Conservation (phyloP, 2,888 invertebrate genomes). For the Agonopterix heracliana region DNA sequence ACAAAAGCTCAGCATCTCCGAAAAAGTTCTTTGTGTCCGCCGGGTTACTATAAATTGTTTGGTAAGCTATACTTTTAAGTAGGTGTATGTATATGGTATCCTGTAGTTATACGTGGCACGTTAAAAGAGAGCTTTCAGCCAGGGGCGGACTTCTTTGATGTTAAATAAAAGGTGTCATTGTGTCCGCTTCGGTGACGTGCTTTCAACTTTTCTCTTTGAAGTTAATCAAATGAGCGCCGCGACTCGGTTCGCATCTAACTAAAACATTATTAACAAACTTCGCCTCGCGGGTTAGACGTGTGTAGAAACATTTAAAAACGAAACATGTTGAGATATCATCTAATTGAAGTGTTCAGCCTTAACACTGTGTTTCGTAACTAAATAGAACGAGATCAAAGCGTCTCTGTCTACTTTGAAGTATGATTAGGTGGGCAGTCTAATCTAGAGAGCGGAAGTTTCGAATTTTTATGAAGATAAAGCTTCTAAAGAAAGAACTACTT, state of each 20-base stretch:
- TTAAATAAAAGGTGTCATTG: constrained; percentile 64
- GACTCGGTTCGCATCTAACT: constrained; percentile 48
- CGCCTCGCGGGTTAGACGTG: constrained; percentile 36
- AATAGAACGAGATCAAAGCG: constrained; percentile 59
- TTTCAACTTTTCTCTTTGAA: constrained; percentile 61
- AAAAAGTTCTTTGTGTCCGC: constrained; percentile 29
- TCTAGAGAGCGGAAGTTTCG: constrained; percentile 32
- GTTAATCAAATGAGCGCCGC: constrained; percentile 58
- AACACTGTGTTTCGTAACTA: constrained; percentile 44
- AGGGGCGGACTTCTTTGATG: constrained; percentile 54
- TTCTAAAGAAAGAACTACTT: constrained; percentile 3
- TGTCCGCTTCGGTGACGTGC: constrained; percentile 53
- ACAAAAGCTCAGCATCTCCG: constrained; percentile 26
- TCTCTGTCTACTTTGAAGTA: constrained; percentile 54
- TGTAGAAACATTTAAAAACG: constrained; percentile 34
- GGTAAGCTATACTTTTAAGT: constrained; percentile 14
- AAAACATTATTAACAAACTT: constrained; percentile 50
- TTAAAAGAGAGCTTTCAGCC: constrained; percentile 37
- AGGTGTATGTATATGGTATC: neutral
- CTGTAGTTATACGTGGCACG: constrained; percentile 13
- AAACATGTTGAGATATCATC: constrained; percentile 42
- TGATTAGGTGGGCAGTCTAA: constrained; percentile 30
- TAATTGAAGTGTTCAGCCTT: constrained; percentile 47
- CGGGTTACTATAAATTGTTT: constrained; percentile 29
- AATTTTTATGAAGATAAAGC: constrained; percentile 16